Base-by-base conservation (phyloP, 2,888 invertebrate species). In the Agonopterix heracliana region DNA sequence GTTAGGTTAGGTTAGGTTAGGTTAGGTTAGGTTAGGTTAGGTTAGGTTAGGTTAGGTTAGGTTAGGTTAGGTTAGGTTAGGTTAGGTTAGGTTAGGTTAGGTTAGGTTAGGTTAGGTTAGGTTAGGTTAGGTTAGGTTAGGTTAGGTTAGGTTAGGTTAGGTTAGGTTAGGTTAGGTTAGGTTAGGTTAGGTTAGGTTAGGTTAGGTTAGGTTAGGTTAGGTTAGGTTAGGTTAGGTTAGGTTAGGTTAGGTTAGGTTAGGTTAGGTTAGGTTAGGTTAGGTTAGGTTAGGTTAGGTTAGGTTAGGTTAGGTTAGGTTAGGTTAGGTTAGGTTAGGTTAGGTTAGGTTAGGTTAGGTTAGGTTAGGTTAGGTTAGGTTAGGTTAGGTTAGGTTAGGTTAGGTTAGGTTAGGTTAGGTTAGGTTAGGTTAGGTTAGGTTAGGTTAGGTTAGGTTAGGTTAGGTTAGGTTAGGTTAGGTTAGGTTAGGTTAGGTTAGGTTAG, bases 1-100 rank as follows among this genome's bases (percentile, higher is more conserved):
- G 54, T 56, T 57, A 59, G 54, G 55, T 57, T 55, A 55, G 57
- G 55, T 57, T 55, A 56, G 56, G 54, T 55, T 56, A 53, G 56
- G 52, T 54, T 54, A 53, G 52, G 49, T 44, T 52, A 49, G 49
- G 55, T 52, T 53, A 47, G 54, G 56, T 54, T 54, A 54, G 54
- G 56, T 54, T 53, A 52, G 38, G 35, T 44, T 35, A 35, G 36
- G 34, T 44, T 35, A 12, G 42, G 38, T 36, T 26, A 38, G 44
- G 40, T 38, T 48, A 48, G 48, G 38, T 44, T 40, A 44, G 44
- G 44, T 44, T 48, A n/a, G n/a, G n/a, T n/a, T 48, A 48, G 44
- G 44, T 44, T 48, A 44, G 44, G 44, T 48, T 44, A 48, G 44
- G 46, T n/a, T n/a, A n/a, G n/a, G n/a, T n/a, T n/a, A n/a, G n/a